phyloP scores from a whole-genome alignment of 2,797 vertebrate genomes.

The Poeciliopsis turneri region DNA sequence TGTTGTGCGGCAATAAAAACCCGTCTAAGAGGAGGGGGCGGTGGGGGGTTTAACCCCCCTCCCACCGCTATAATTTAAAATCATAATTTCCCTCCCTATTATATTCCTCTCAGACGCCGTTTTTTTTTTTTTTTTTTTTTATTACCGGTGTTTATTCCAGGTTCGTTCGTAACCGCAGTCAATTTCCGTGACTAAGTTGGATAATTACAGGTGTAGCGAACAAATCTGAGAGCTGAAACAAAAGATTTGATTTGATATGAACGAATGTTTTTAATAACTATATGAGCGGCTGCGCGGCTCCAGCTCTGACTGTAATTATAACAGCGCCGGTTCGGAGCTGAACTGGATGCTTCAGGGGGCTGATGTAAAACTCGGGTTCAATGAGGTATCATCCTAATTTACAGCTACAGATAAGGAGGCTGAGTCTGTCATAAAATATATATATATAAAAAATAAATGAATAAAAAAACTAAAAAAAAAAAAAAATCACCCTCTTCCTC shows the following conservation, averaged over 20 bases:
- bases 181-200: conserved; percentile 67
- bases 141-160: conserved; percentile 70
- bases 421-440: conserved; percentile 88
- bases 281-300: conserved; percentile 31
- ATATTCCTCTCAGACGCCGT: conserved; percentile 57
- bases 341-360: conserved; percentile 87
- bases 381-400: conserved; percentile 96
- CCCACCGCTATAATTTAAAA: conserved; percentile 76
- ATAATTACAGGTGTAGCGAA: conserved; percentile 63
- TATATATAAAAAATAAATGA: neutral
- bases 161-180: conserved; percentile 57
- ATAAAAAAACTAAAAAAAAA: no score
- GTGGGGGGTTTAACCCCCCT: conserved; percentile 14
- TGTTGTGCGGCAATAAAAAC: conserved; percentile 81
- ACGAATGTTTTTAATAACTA: neutral
- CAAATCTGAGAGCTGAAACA: conserved; percentile 25
- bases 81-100: conserved; percentile 80
- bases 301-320: conserved; percentile 78
- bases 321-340: conserved; percentile 86
- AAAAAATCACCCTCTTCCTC: conserved; percentile 43
- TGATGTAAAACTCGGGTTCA: conserved; percentile 93
- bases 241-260: conserved; percentile 19
- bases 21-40: conserved; percentile 46
- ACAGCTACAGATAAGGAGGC: conserved; percentile 89
- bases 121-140: neutral